Percentiles rank a stretch among this genome's conserved stretches.
Evolutionary conservation across 2,888 invertebrate species (phyloP).

Genomic region (Athalia rosae): DNA sequence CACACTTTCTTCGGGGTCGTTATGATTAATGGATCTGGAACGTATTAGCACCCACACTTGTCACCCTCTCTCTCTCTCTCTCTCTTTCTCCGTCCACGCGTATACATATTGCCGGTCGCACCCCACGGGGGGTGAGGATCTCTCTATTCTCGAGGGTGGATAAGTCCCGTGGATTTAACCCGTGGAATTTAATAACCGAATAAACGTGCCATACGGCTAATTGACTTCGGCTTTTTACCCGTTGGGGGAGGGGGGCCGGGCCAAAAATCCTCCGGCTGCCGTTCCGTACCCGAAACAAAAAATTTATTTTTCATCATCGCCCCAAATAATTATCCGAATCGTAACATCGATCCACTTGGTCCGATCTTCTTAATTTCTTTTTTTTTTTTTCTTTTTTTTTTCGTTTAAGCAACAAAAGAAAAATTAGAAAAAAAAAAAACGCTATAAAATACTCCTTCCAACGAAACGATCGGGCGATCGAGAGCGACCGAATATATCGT

Average conservation of each 20-base stretch:
- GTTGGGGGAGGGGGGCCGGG: not conserved
- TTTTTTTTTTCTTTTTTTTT: no score
- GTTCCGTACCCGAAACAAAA: no score
- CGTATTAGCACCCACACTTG: constrained; percentile 64
- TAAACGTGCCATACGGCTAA: constrained; percentile 41
- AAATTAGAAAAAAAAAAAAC: no score
- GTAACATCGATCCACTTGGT: no score
- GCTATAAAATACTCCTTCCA: no score
- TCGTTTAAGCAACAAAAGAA: no score
- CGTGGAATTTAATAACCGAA: constrained; percentile 43
- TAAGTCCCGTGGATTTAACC: constrained; percentile 21
- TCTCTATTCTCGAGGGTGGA: not conserved
- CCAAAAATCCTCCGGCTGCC: not conserved
- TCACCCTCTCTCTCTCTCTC: constrained; percentile 36
- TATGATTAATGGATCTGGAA: constrained; percentile 73
- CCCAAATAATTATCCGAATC: no score
- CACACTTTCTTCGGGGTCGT: constrained; percentile 58
- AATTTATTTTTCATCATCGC: no score
- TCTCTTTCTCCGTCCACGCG: no score
- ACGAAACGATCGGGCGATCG: no score
- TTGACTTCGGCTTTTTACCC: constrained; percentile 26
- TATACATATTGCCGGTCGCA: not conserved
- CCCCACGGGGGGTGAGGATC: constrained; percentile 6
- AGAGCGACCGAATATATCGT: no score
- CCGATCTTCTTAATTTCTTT: no score